phyloP scores from a whole-genome alignment of 2,797 vertebrate species.

The Anolis apletophallus region DNA sequence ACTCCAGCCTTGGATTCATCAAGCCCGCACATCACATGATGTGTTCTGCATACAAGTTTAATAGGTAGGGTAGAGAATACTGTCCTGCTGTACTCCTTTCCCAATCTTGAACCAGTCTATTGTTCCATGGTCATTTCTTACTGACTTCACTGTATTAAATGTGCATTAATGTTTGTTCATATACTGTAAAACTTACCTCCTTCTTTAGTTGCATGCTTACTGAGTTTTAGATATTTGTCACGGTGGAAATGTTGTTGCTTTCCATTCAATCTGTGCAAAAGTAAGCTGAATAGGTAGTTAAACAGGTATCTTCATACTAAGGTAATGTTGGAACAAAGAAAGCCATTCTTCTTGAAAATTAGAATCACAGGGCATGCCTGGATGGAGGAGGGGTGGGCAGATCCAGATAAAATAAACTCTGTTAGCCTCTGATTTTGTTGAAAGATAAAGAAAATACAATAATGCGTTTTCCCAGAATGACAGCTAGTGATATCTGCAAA shows the following conservation, averaged over 20 bases:
- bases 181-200: not conserved
- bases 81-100: too few species aligned
- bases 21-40: too few species aligned
- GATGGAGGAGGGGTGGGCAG: not conserved
- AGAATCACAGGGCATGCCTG: constrained; percentile 44
- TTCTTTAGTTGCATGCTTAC: not conserved
- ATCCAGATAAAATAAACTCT: constrained; percentile 54
- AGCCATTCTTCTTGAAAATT: constrained; percentile 59
- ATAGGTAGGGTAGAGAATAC: too few species aligned
- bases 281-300: not conserved
- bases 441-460: constrained; percentile 68
- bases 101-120: too few species aligned
- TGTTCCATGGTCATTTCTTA: too few species aligned
- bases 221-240: not conserved
- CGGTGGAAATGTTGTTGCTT: not conserved
- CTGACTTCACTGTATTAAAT: not conserved
- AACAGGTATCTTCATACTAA: constrained; percentile 8
- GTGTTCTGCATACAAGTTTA: too few species aligned
- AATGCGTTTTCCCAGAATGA: constrained; percentile 74
- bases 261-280: constrained; percentile 5
- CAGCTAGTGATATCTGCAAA: constrained; percentile 71
- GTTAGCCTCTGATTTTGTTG: constrained; percentile 59
- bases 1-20: too few species aligned
- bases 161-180: not conserved
- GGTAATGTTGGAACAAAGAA: constrained; percentile 46